Percentiles rank a stretch among this genome's conserved stretches.
Evolutionary conservation across 2,797 vertebrate species (phyloP).

Genomic region (Fratercula arctica): DNA sequence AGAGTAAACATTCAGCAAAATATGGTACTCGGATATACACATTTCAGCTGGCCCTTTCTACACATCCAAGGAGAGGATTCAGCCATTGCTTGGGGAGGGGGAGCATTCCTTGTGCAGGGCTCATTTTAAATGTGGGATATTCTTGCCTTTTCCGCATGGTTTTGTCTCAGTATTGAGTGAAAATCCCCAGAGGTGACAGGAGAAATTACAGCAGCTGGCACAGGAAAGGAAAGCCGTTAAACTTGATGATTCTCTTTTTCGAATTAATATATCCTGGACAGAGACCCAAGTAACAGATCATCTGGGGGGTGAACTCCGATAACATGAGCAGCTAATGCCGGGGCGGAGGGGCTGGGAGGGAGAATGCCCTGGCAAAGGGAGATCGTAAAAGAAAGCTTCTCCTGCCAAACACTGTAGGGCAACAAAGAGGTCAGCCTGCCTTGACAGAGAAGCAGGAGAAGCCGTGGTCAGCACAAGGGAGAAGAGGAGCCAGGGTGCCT

Average conservation of each 20-base stretch:
- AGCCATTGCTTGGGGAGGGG: background rate
- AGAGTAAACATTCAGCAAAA: constrained; percentile 45
- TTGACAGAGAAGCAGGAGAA: background rate
- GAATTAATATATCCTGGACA: constrained; percentile 3
- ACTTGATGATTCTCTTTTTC: background rate
- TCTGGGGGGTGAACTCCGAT: background rate
- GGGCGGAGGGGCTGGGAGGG: background rate
- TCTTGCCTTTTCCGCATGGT: background rate
- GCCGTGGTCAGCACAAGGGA: fast-evolving
- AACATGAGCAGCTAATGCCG: background rate
- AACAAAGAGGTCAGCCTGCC: background rate
- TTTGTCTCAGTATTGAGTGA: background rate
- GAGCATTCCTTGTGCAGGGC: background rate
- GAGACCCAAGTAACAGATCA: background rate
- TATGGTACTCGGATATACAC: background rate
- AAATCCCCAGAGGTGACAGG: constrained; percentile 16
- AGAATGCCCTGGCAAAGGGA: background rate
- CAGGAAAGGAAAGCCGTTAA: constrained; percentile 28
- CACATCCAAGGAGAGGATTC: background rate
- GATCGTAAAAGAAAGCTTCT: background rate
- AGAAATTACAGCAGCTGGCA: constrained; percentile 36
- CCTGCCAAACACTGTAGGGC: background rate
- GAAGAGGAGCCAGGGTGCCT: background rate
- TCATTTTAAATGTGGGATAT: background rate
- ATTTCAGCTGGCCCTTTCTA: constrained; percentile 8